These are phyloP conservation scores for Falco rusticolus DNA, from an alignment of 2,797 vertebrate genomes.

Conservation along the genomic window DNA sequence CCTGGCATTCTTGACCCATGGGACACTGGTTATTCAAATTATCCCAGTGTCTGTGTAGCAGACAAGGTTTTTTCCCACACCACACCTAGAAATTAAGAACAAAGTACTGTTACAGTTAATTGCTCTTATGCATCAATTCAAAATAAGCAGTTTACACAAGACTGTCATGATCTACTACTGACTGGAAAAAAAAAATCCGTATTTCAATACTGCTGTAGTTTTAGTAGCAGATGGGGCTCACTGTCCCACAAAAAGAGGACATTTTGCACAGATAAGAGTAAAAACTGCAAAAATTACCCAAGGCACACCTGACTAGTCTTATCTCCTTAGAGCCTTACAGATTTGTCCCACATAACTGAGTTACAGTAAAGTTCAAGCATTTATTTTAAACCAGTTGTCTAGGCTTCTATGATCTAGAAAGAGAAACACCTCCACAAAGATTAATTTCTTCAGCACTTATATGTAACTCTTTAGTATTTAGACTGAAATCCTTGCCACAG, in stretches of 20 bases:
- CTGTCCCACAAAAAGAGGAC: neutral
- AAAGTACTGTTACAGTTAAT: neutral
- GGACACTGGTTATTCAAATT: constrained; percentile 78
- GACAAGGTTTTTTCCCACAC: constrained; percentile 88
- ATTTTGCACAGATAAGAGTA: neutral
- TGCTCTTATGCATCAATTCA: neutral
- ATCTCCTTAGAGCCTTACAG: neutral
- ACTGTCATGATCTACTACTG: neutral
- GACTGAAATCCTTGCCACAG: neutral
- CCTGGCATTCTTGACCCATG: constrained; percentile 83
- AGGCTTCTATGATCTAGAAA: neutral
- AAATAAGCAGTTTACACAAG: neutral
- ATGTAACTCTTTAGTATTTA: neutral
- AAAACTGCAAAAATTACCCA: neutral
- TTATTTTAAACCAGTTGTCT: neutral
- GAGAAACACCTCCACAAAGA: neutral
- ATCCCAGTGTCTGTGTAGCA: constrained; percentile 75
- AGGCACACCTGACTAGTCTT: neutral
- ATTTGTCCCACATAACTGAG: neutral
- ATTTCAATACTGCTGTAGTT: neutral
- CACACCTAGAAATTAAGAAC: constrained; percentile 81
- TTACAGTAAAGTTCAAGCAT: neutral
- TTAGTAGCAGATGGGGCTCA: neutral
- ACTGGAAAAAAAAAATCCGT: neutral
- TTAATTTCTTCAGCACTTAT: neutral